Conservation (phyloP, 1,140 invertebrate species). For the Drosophila oshimai region DNA sequence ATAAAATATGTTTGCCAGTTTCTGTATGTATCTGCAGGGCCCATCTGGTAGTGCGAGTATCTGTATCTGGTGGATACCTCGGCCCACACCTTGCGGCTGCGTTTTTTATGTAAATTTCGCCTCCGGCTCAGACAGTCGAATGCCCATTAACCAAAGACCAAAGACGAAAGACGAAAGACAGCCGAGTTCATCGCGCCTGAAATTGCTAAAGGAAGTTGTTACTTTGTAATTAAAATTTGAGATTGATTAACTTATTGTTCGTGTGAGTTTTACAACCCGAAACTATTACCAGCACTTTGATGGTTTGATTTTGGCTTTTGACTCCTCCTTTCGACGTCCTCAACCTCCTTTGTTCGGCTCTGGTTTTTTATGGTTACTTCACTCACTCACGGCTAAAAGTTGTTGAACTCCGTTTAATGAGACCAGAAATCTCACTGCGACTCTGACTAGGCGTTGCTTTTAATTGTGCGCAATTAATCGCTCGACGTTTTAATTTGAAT, state of each 20-base stretch:
- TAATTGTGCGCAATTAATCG: conserved; percentile 69
- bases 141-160: conserved; percentile 54
- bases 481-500: conserved; percentile 39
- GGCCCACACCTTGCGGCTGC: conserved; percentile 71
- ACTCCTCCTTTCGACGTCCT: conserved; percentile 2
- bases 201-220: conserved; percentile 80
- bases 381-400: conserved; percentile 18
- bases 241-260: conserved; percentile 81
- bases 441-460: conserved; percentile 40
- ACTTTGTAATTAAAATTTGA: conserved; percentile 81
- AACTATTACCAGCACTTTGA: conserved; percentile 74
- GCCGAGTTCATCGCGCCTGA: conserved; percentile 74
- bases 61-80: conserved; percentile 36
- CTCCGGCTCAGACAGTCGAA: conserved; percentile 46
- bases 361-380: conserved; percentile 25
- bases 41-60: conserved; percentile 19
- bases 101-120: conserved; percentile 77
- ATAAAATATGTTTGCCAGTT: conserved; percentile 68
- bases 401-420: conserved; percentile 60
- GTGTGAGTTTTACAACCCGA: conserved; percentile 77
- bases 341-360: conserved; percentile 25
- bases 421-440: conserved; percentile 41
- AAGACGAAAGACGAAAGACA: conserved; percentile 1
- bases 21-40: conserved; percentile 20
- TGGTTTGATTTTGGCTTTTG: conserved; percentile 63